A percentile compares a stretch with the other conserved stretches of the same genome.
These are phyloP conservation scores for Typhlichthys eigenmanni DNA, from an alignment of 2,797 vertebrate genomes.

Conservation along the genomic window DNA sequence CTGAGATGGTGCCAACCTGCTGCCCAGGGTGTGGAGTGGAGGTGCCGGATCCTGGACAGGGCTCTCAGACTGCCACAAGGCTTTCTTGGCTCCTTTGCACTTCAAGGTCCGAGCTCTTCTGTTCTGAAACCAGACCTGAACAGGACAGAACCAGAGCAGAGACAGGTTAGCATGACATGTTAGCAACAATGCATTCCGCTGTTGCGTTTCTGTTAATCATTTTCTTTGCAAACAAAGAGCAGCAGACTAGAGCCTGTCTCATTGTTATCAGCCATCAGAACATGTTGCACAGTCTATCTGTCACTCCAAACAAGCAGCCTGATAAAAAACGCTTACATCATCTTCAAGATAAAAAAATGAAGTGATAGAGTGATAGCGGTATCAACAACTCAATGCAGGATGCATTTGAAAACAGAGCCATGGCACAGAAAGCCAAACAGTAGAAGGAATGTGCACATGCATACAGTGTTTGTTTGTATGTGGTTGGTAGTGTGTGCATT, in stretches of 20 bases:
- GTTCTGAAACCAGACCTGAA: slow-evolving; percentile 83
- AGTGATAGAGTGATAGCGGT: slow-evolving; percentile 39
- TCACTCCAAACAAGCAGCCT: slow-evolving; percentile 48
- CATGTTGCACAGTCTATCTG: slow-evolving; percentile 37
- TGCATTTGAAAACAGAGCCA: slow-evolving; percentile 57
- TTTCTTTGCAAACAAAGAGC: slow-evolving; percentile 37
- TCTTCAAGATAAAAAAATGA: slow-evolving; percentile 52
- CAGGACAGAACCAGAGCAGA: slow-evolving; percentile 11
- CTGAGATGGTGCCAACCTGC: slow-evolving; percentile 11
- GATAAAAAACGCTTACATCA: slow-evolving; percentile 67
- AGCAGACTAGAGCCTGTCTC: slow-evolving; percentile 32
- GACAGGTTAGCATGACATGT: slow-evolving; percentile 15
- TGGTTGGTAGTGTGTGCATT: not conserved
- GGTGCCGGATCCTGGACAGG: slow-evolving; percentile 30
- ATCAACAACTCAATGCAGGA: slow-evolving; percentile 51
- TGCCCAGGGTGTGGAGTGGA: slow-evolving; percentile 17
- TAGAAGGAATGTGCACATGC: slow-evolving; percentile 13
- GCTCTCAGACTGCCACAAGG: slow-evolving; percentile 58
- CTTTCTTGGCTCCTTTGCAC: slow-evolving; percentile 71
- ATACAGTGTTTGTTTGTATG: not conserved
- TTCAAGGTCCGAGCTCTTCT: slow-evolving; percentile 79
- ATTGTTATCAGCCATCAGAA: slow-evolving; percentile 43
- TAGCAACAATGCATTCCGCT: slow-evolving; percentile 23
- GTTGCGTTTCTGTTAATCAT: slow-evolving; percentile 62
- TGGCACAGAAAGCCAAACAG: slow-evolving; percentile 7